These are phyloP conservation scores for Marasmarcha lunaedactyla DNA, from an alignment of 2,888 invertebrate species.

Conservation along the genomic window DNA sequence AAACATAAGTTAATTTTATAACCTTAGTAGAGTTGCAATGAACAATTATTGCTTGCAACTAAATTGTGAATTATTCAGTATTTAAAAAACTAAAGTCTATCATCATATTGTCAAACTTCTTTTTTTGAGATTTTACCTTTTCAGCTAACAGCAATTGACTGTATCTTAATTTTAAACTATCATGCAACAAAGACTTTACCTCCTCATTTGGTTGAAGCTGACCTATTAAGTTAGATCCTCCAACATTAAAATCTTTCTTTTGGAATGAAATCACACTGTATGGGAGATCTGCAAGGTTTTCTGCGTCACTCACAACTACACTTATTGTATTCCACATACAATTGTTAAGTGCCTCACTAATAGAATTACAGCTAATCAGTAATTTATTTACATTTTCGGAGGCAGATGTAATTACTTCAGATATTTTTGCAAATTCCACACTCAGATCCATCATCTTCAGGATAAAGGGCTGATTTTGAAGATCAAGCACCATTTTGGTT, in stretches of 20 bases:
- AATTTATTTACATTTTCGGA: slow-evolving; percentile 44
- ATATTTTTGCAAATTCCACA: slow-evolving; percentile 50
- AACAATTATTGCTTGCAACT: too few relatives aligned
- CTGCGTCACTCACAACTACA: slow-evolving; percentile 40
- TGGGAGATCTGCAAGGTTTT: slow-evolving; percentile 41
- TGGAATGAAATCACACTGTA: slow-evolving; percentile 60
- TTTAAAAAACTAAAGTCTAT: slow-evolving; percentile 54
- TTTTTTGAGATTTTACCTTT: slow-evolving; percentile 41
- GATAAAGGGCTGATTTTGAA: slow-evolving; percentile 49
- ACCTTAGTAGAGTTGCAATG: too few relatives aligned
- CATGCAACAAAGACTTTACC: slow-evolving; percentile 49
- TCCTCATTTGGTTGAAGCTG: slow-evolving; percentile 32
- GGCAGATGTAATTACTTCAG: slow-evolving; percentile 43
- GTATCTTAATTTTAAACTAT: slow-evolving; percentile 47
- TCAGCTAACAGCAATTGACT: slow-evolving; percentile 36
- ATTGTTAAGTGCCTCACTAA: slow-evolving; percentile 41
- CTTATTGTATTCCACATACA: slow-evolving; percentile 55
- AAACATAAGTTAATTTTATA: too few relatives aligned
- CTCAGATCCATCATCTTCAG: slow-evolving; percentile 53
- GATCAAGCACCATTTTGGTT: slow-evolving; percentile 53
- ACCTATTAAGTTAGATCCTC: slow-evolving; percentile 40
- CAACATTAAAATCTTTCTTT: slow-evolving; percentile 56
- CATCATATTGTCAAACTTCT: slow-evolving; percentile 30
- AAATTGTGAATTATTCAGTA: slow-evolving; percentile 22
- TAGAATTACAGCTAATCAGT: slow-evolving; percentile 26